Evolutionary conservation across 2,888 invertebrate genomes (phyloP), one percentile per base, ranked within the genome.

Genomic region (Leptopilina syphax): DNA sequence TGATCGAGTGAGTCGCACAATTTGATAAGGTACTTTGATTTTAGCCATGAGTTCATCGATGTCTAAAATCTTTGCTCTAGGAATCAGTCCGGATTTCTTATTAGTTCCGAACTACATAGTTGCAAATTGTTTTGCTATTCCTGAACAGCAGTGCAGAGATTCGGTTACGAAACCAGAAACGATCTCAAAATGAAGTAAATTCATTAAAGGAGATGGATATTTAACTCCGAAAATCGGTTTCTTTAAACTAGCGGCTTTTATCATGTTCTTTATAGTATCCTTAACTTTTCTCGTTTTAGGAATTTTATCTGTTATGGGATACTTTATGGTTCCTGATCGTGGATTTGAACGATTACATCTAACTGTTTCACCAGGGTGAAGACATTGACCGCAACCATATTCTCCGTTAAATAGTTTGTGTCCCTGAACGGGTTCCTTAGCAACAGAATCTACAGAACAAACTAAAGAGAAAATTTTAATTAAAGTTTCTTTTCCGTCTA

Each of bases 381-480:
- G 57, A 50, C 83, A 83, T 34, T 73, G 78, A n/a, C 54, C 24
- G 60, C 83, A 83, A 7, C 82, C 79, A 60, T 66, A 80, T 13
- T 79, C 54, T 8, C 77, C 80, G 57, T 81, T 81, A 68, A 76
- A 83, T 65, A 80, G 79, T 2, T 41, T 65, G 4, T 65, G n/a
- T 47, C 81, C 78, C 57, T 81, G 80, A 50, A 80, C 67, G 0
- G 70, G 66, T 18, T 78, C 65, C 24, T 80, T 60, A 24, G 82
- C 83, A 0, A 78, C 57, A 8, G 78, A 77, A 66, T 83, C 83
- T 7, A 82, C 81, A 50, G 80, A 78, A 34, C 83, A 80, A 50
- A 76, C 57, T 10, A 82, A n/a, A 10, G 77, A n/a, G n/a, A 66
- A 68, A 41, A 79, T n/a, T 70, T 79, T 78, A 12, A 81, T 67